phyloP scores from a whole-genome alignment of 1,140 invertebrate species.

The Micrasema longulum region DNA sequence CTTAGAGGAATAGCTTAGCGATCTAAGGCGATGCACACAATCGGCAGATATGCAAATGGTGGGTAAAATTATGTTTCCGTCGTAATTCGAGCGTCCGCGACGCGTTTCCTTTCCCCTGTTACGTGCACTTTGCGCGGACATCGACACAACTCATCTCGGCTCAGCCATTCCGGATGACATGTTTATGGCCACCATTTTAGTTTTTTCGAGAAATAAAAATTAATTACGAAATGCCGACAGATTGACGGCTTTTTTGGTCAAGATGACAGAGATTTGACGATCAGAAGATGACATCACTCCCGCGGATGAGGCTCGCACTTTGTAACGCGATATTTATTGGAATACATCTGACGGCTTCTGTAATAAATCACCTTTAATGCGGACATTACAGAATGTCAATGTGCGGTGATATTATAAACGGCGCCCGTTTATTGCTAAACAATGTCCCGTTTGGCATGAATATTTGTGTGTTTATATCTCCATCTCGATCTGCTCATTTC shows the following conservation, averaged over 20 bases:
- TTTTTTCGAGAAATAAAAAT: slow-evolving; percentile 48
- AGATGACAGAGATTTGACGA: slow-evolving; percentile 46
- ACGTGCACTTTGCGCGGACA: slow-evolving; percentile 28
- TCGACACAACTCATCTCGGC: slow-evolving; percentile 41
- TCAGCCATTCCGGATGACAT: slow-evolving; percentile 40
- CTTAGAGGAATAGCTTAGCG: slow-evolving; percentile 13
- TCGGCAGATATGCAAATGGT: slow-evolving; percentile 40
- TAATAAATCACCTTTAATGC: slow-evolving; percentile 51
- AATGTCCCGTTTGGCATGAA: slow-evolving; percentile 11
- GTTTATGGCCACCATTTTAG: slow-evolving; percentile 44
- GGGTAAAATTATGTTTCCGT: slow-evolving; percentile 46
- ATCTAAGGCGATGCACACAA: slow-evolving; percentile 28
- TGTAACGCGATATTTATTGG: slow-evolving; percentile 52
- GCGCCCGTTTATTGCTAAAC: slow-evolving; percentile 37
- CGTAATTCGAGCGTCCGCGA: slow-evolving; percentile 44
- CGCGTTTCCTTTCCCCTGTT: slow-evolving; percentile 30
- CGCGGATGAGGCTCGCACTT: slow-evolving; percentile 32
- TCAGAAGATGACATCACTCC: slow-evolving; percentile 47
- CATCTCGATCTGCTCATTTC: neutral
- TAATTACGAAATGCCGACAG: slow-evolving; percentile 47
- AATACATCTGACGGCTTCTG: slow-evolving; percentile 45
- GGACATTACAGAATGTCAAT: slow-evolving; percentile 48
- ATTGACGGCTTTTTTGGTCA: slow-evolving; percentile 42
- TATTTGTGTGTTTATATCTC: neutral
- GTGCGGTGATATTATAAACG: slow-evolving; percentile 35